These are phyloP conservation scores for Tragelaphus scriptus DNA, from an alignment of 2,113 vertebrate species.

Conservation along the genomic window DNA sequence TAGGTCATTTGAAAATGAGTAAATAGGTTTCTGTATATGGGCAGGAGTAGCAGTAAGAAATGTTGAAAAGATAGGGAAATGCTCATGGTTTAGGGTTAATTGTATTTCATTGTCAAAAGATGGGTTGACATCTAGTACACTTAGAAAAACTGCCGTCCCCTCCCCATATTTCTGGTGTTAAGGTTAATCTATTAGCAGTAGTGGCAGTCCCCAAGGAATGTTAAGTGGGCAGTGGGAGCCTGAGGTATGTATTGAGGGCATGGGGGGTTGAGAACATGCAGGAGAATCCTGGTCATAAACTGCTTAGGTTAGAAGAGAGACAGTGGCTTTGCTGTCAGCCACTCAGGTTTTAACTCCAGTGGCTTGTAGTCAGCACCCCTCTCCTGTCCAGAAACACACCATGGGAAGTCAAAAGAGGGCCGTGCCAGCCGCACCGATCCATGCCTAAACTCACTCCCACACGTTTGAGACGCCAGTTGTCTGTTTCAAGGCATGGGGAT, in stretches of 20 bases:
- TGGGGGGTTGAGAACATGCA: neutral
- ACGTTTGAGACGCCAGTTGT: neutral
- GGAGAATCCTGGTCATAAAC: neutral
- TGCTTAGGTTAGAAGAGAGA: neutral
- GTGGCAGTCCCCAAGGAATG: neutral
- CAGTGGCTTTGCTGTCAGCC: neutral
- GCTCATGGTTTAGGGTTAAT: neutral
- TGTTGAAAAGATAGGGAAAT: neutral
- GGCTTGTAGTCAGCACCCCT: neutral
- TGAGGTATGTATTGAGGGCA: neutral
- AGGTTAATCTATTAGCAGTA: neutral
- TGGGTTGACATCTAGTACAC: neutral
- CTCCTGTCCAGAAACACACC: neutral
- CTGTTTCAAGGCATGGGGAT: neutral
- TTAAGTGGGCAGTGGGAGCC: neutral
- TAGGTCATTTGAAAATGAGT: neutral
- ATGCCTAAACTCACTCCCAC: neutral
- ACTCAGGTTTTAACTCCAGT: neutral
- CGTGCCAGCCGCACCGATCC: neutral
- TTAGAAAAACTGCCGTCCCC: accelerated
- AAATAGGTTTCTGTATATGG: neutral
- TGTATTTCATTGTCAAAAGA: neutral
- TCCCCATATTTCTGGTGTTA: neutral
- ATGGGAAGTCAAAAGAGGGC: neutral
- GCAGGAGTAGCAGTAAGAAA: neutral